Base-by-base conservation (phyloP, 2,888 invertebrate genomes). In the Andrena hattorfiana region DNA sequence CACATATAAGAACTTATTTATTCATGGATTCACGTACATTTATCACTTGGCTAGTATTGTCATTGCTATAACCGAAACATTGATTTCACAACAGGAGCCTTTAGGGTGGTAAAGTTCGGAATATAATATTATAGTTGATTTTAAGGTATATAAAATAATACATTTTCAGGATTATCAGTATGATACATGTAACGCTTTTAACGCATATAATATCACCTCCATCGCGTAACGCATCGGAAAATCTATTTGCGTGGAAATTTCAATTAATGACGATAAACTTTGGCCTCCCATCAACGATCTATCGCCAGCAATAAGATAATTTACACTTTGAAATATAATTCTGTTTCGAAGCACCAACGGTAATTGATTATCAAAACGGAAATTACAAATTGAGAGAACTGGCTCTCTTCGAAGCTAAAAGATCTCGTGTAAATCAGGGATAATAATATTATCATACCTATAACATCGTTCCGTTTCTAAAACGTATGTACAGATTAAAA, bases 61-160 rank as follows among this genome's bases (percentile, higher is more conserved):
- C 87, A 71, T 84, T 28, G 51, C 64, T 84, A 71, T 72, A 78
- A 83, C 75, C 78, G 73, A 79, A 75, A 62, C n/a, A 69, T 72
- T 64, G 16, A 51, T 81, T 64, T 67, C 60, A 74, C 70, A 62
- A 60, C 30, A 20, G 73, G 67, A 75, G 67, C 51, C 42, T 64
- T 66, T 63, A 75, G 26, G 66, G 51, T 77, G 4, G 73, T 74
- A 64, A 20, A 64, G 59, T 66, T 26, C 76, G 23, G 54, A 71
- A 67, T 56, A 78, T 81, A 49, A 68, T 72, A 49, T 54, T 75
- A 16, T 68, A 72, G 68, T 77, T 64, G 26, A 68, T 73, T 66
- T 74, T 54, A 59, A 49, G 66, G 20, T 70, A 80, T 80, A 81
- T 74, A 79, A 74, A 81, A 81, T 74, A 74, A 80, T 81, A 81